Evolutionary conservation across 64 coral and sea anemone genomes (phyloP).

Genomic region (Stichodactyla mertensii): DNA sequence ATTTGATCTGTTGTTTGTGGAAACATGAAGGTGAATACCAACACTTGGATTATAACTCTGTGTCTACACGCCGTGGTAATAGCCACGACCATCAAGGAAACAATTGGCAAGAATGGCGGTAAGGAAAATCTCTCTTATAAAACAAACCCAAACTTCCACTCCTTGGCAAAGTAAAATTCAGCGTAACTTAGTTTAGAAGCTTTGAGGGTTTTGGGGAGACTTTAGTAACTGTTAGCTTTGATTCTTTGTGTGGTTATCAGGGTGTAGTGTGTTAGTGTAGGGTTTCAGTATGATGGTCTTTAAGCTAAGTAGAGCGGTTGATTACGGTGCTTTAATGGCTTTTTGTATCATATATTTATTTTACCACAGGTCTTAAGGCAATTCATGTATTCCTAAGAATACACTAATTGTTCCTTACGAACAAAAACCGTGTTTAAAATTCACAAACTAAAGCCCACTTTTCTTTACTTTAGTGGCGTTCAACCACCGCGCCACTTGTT

Average conservation of each 20-base stretch:
- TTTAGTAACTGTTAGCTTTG: not conserved
- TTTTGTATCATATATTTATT: constrained; percentile 6
- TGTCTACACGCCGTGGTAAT: constrained; percentile 5
- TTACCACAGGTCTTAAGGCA: constrained; percentile 2
- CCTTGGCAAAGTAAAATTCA: not conserved
- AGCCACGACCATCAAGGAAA: constrained; percentile 4
- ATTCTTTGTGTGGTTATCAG: not conserved
- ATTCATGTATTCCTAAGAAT: not conserved
- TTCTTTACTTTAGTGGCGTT: not conserved
- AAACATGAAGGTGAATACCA: not conserved
- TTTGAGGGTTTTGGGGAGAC: not conserved
- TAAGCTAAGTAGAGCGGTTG: not conserved
- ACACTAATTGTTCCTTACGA: not conserved
- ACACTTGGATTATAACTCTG: not conserved
- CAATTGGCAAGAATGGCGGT: constrained; percentile 10
- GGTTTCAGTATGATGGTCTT: not conserved
- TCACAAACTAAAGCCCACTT: not conserved
- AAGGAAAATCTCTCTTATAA: constrained; percentile 1
- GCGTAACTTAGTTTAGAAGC: not conserved
- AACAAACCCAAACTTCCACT: not conserved
- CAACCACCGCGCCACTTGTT: not conserved
- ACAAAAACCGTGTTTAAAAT: not conserved
- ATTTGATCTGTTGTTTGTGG: not conserved
- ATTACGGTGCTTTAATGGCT: not conserved
- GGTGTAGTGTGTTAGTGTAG: not conserved